Evolutionary conservation across 2,888 invertebrate genomes (phyloP).

Genomic region (Ectemnius cavifrons): DNA sequence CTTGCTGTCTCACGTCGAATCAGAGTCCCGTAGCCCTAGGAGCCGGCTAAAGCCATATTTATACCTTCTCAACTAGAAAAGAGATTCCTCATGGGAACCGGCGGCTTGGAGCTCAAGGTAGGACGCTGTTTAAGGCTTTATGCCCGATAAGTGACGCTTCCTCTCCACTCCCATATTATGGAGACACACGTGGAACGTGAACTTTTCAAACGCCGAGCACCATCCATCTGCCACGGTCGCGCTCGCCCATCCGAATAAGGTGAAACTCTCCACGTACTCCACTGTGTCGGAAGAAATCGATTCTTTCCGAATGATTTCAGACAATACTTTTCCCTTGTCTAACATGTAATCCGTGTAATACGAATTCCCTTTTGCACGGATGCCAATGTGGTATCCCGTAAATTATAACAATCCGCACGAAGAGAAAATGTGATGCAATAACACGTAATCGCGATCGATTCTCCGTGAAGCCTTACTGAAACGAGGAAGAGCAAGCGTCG

Average conservation of each 20-base stretch:
- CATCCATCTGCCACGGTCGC: background rate
- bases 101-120: constrained; percentile 13
- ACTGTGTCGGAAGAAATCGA: background rate
- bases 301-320: background rate
- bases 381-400: too few species aligned
- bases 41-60: constrained; percentile 43
- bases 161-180: constrained; percentile 7
- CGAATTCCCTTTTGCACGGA: too few species aligned
- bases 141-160: constrained; percentile 24
- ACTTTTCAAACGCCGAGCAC: background rate
- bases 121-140: constrained; percentile 14
- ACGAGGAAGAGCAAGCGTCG: constrained; percentile 37
- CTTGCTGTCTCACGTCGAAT: constrained; percentile 40
- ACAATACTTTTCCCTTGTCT: too few species aligned
- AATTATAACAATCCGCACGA: too few species aligned
- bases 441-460: constrained; percentile 36
- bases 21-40: background rate
- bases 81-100: constrained; percentile 46
- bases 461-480: constrained; percentile 42
- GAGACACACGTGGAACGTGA: background rate
- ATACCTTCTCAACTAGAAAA: constrained; percentile 39
- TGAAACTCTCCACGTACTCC: background rate
- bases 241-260: background rate
- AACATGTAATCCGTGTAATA: too few species aligned
- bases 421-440: constrained; percentile 28